phyloP scores from a whole-genome alignment of 92 coral and sea anemone genomes.

The Micromussa lordhowensis region DNA sequence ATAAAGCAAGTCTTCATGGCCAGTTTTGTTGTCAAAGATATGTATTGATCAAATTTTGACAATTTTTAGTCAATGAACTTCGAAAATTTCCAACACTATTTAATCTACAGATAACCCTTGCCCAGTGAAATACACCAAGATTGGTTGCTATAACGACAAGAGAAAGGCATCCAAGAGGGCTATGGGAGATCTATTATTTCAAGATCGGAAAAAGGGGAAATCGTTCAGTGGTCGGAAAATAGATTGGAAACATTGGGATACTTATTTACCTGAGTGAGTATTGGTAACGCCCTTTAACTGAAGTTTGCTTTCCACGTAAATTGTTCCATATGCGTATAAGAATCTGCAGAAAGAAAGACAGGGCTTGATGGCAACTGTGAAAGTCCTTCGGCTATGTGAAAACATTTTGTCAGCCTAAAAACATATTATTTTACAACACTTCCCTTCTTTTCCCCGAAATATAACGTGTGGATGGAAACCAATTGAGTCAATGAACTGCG shows the following conservation, averaged over 20 bases:
- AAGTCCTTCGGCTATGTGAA: too few relatives aligned
- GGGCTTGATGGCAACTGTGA: too few relatives aligned
- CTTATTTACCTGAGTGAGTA: conserved; percentile 49
- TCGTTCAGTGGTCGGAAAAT: conserved; percentile 37
- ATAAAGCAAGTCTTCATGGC: too few relatives aligned
- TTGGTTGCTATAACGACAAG: conserved; percentile 50
- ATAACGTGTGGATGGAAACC: too few relatives aligned
- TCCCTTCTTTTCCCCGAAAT: too few relatives aligned
- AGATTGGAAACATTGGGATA: conserved; percentile 24
- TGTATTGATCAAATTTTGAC: background rate
- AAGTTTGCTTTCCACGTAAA: too few relatives aligned
- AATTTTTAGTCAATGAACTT: background rate
- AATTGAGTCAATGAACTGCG: too few relatives aligned
- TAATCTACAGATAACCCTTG: conserved; percentile 19
- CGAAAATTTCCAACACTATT: background rate
- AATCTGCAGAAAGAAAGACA: too few relatives aligned
- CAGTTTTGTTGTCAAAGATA: too few relatives aligned
- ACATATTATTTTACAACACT: too few relatives aligned
- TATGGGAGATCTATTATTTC: conserved; percentile 24
- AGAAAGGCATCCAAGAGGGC: background rate
- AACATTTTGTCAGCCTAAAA: too few relatives aligned
- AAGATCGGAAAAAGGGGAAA: conserved; percentile 41
- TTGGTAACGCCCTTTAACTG: background rate
- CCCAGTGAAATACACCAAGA: conserved; percentile 12
- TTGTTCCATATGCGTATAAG: too few relatives aligned